Conservation (phyloP, 2,888 invertebrate genomes). For the Drosophila pseudotalamancana region DNA sequence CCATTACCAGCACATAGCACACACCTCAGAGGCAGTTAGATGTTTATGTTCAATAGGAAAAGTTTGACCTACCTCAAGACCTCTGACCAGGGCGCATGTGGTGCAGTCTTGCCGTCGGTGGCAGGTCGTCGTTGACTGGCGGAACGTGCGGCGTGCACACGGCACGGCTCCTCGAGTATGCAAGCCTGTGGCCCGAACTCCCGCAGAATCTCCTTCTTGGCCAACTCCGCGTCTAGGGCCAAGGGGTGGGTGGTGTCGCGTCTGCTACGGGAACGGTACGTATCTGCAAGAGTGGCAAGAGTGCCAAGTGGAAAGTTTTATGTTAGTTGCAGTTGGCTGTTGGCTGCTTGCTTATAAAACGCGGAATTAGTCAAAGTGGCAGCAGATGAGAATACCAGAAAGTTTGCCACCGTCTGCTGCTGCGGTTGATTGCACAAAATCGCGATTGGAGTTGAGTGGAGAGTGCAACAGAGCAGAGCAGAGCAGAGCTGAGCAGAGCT, state of each 20-base stretch:
- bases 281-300: slow-evolving; percentile 85
- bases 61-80: slow-evolving; percentile 89
- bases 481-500: no score
- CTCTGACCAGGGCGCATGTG: slow-evolving; percentile 82
- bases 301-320: slow-evolving; percentile 23
- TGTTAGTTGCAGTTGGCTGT: slow-evolving; percentile 7
- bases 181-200: slow-evolving; percentile 92
- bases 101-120: slow-evolving; percentile 39
- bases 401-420: not conserved
- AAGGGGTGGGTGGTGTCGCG: slow-evolving; percentile 85
- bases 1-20: slow-evolving; percentile 2
- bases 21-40: not conserved
- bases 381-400: slow-evolving; percentile 25
- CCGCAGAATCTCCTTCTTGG: slow-evolving; percentile 91
- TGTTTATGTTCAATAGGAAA: not conserved
- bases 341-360: slow-evolving; percentile 31
- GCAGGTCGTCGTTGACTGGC: slow-evolving; percentile 65
- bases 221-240: slow-evolving; percentile 88
- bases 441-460: not conserved
- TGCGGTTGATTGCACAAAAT: slow-evolving; percentile 27
- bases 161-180: slow-evolving; percentile 91
- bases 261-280: slow-evolving; percentile 88
- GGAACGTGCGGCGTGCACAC: slow-evolving; percentile 82
- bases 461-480: slow-evolving; percentile 4
- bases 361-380: slow-evolving; percentile 41